A percentile compares a stretch with the other conserved stretches of the same genome.
These are phyloP conservation scores for Hirundo rustica DNA, from an alignment of 2,797 vertebrate genomes.

Conservation along the genomic window DNA sequence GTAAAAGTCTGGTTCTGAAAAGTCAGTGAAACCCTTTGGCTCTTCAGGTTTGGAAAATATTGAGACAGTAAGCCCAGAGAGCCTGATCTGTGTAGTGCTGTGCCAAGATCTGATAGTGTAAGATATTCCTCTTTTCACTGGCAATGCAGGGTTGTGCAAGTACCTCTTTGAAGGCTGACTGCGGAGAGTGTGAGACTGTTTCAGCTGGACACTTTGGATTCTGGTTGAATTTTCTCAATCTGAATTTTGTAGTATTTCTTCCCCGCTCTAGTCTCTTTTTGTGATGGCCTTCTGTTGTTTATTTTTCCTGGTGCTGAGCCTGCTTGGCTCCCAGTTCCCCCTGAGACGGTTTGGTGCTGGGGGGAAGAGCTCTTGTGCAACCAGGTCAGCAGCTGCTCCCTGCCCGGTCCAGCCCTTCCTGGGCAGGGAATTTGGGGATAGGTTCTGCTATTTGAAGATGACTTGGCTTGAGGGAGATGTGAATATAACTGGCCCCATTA, in stretches of 20 bases:
- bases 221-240: background rate
- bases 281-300: background rate
- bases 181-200: background rate
- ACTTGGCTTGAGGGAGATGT: background rate
- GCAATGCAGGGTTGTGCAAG: background rate
- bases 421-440: background rate
- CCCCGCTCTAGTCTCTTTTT: background rate
- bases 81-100: background rate
- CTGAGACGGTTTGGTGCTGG: background rate
- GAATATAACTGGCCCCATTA: background rate
- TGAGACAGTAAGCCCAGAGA: background rate
- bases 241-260: background rate
- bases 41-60: background rate
- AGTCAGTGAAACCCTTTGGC: background rate
- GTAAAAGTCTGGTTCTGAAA: background rate
- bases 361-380: background rate
- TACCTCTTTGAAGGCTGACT: background rate
- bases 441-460: background rate
- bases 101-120: background rate
- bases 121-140: background rate
- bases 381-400: background rate
- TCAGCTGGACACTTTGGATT: background rate
- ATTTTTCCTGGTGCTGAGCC: background rate
- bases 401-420: background rate
- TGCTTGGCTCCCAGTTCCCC: background rate